Conservation (phyloP, 1,140 invertebrate genomes). For the Papilio glaucus region DNA sequence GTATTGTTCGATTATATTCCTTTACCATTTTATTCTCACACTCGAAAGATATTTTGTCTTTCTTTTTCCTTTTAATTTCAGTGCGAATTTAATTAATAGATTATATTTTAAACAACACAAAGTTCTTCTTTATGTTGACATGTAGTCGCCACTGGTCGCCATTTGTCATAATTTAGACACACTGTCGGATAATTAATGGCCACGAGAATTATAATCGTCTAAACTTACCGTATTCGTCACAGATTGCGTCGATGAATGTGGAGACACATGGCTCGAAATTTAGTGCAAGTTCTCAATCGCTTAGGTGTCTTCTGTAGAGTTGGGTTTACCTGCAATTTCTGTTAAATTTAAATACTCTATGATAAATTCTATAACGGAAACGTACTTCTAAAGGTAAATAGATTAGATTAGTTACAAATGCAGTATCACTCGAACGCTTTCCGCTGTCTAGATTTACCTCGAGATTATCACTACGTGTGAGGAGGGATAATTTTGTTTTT, state of each 20-base stretch:
- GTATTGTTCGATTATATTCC: slow-evolving; percentile 29
- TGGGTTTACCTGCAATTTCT: neutral
- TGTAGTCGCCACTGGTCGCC: too few relatives aligned
- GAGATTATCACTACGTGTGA: slow-evolving; percentile 22
- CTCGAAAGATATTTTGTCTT: neutral
- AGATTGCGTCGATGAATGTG: too few relatives aligned
- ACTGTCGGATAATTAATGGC: too few relatives aligned
- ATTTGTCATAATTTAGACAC: too few relatives aligned
- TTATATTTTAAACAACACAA: too few relatives aligned
- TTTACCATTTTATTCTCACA: neutral
- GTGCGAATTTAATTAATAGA: too few relatives aligned
- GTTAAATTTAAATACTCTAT: neutral
- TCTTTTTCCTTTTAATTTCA: slow-evolving; percentile 1
- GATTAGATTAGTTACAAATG: neutral
- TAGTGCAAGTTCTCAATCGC: too few relatives aligned
- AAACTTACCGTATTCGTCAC: too few relatives aligned
- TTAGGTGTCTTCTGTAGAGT: too few relatives aligned
- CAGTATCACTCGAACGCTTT: slow-evolving; percentile 5
- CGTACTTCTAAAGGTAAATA: neutral
- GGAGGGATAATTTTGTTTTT: slow-evolving; percentile 29
- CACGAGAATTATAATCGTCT: too few relatives aligned
- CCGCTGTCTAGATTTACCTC: neutral
- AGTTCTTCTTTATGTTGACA: too few relatives aligned
- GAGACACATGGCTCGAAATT: too few relatives aligned
- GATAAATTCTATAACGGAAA: neutral